These are phyloP conservation scores for Pontoporia blainvillei DNA, from an alignment of 2,113 vertebrate species.

Conservation along the genomic window DNA sequence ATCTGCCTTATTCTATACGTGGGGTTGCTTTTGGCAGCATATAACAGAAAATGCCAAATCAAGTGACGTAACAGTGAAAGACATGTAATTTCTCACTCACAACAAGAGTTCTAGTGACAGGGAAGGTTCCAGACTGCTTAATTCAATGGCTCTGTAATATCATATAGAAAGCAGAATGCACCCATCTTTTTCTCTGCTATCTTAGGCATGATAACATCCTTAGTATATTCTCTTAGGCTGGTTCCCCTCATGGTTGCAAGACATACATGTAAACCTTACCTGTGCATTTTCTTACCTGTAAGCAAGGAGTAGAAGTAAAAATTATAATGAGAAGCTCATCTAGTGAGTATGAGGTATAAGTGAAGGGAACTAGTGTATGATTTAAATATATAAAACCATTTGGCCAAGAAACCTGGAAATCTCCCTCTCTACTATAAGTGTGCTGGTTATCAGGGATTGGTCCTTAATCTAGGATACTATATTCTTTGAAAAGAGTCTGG, in stretches of 20 bases:
- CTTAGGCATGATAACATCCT: neutral
- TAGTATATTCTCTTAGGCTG: neutral
- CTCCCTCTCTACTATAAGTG: neutral
- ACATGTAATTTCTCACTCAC: neutral
- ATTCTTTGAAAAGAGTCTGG: neutral
- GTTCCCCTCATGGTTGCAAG: neutral
- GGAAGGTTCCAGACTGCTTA: neutral
- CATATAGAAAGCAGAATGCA: neutral
- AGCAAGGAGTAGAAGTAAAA: neutral
- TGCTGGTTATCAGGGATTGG: neutral
- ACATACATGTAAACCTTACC: neutral
- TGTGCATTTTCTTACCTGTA: neutral
- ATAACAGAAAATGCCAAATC: neutral
- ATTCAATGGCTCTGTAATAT: neutral
- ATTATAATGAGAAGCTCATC: neutral
- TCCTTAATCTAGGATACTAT: neutral
- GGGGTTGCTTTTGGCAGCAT: neutral
- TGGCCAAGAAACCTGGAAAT: neutral
- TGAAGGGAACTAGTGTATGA: neutral
- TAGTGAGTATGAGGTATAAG: neutral
- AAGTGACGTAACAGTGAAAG: neutral
- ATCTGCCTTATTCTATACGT: neutral
- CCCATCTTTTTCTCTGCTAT: neutral
- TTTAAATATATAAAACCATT: slow-evolving; percentile 5
- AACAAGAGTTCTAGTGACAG: neutral